A percentile compares a stretch with the other conserved stretches of the same genome.
These are phyloP conservation scores for Crotalus tigris DNA, from an alignment of 2,113 vertebrate species.

Conservation along the genomic window DNA sequence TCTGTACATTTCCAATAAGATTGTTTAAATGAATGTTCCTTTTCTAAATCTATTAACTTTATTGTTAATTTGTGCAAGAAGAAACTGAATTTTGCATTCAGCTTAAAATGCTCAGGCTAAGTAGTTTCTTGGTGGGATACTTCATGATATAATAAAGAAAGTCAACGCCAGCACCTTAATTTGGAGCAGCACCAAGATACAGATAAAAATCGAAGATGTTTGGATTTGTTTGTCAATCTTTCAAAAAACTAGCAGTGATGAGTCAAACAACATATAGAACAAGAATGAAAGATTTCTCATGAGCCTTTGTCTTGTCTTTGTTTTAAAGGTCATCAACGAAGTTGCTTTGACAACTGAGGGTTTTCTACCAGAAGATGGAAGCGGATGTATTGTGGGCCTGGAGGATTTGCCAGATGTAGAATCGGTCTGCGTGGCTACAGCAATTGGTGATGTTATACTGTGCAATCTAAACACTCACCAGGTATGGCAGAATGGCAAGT, in stretches of 20 bases:
- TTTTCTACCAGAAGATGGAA: constrained; percentile 84
- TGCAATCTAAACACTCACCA: constrained; percentile 79
- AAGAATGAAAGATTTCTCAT: neutral
- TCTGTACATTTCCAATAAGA: neutral
- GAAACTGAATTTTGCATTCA: neutral
- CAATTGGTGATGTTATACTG: constrained; percentile 85
- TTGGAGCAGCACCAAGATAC: neutral
- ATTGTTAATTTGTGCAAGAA: neutral
- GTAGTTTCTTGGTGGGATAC: neutral
- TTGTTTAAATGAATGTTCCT: neutral
- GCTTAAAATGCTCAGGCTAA: too few species aligned
- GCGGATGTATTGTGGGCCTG: constrained; percentile 78
- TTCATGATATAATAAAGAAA: neutral
- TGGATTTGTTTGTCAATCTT: neutral
- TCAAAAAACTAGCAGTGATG: neutral
- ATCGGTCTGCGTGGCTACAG: constrained; percentile 85
- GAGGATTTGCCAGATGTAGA: constrained; percentile 88
- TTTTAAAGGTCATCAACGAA: constrained; percentile 76
- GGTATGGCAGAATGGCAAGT: constrained; percentile 60
- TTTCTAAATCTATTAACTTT: too few species aligned
- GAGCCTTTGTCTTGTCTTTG: neutral
- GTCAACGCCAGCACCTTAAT: neutral
- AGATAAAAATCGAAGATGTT: neutral
- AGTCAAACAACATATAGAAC: neutral
- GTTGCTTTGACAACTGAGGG: constrained; percentile 74